Percentiles rank a stretch among this genome's conserved stretches.
Conservation (phyloP, 1,140 invertebrate species). For the Sinonovacula constricta region DNA sequence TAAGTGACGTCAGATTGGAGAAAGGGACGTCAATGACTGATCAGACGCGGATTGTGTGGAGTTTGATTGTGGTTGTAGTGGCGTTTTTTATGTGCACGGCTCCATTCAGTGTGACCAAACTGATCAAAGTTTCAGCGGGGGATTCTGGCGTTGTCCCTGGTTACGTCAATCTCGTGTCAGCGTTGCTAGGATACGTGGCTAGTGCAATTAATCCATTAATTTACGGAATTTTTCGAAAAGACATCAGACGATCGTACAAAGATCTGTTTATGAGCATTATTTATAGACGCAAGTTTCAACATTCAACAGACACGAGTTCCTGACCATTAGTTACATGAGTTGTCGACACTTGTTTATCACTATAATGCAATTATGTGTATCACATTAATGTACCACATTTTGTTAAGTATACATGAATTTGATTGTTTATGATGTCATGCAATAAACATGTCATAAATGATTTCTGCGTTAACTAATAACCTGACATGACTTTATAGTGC, state of each 20-base stretch:
- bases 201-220: slow-evolving; percentile 77
- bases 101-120: slow-evolving; percentile 78
- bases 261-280: slow-evolving; percentile 1
- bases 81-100: slow-evolving; percentile 77
- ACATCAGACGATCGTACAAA: slow-evolving; percentile 72
- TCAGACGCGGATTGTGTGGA: slow-evolving; percentile 70
- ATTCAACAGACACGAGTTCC: background rate
- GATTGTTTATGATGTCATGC: too few species aligned
- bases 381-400: too few species aligned
- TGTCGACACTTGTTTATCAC: too few species aligned
- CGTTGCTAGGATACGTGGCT: slow-evolving; percentile 69
- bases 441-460: too few species aligned
- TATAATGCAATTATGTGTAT: too few species aligned
- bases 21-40: slow-evolving; percentile 52
- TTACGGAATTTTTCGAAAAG: slow-evolving; percentile 76
- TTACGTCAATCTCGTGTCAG: slow-evolving; percentile 69
- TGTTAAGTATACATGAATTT: too few species aligned
- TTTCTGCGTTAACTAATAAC: too few species aligned
- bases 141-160: slow-evolving; percentile 63
- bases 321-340: too few species aligned
- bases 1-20: background rate
- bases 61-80: slow-evolving; percentile 74
- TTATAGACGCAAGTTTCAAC: background rate
- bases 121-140: slow-evolving; percentile 71
- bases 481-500: too few species aligned